Evolutionary conservation across 2,888 invertebrate genomes (phyloP).

Genomic region (Napeogenes sylphis): DNA sequence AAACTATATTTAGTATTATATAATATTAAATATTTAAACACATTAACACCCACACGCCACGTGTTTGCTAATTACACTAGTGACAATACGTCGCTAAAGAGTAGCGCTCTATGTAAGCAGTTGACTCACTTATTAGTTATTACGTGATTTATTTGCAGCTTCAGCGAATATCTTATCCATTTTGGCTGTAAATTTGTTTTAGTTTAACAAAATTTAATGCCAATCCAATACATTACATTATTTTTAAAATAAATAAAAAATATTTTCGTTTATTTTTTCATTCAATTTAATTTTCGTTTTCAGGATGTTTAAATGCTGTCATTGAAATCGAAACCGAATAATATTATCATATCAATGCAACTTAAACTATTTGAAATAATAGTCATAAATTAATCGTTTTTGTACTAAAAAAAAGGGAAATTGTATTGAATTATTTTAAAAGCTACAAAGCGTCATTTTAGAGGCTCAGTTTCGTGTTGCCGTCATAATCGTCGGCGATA

Average conservation of each 20-base stretch:
- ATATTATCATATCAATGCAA: too few relatives aligned
- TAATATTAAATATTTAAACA: not conserved
- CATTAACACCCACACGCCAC: not conserved
- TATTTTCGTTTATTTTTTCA: too few relatives aligned
- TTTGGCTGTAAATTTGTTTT: not conserved
- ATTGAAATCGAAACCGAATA: too few relatives aligned
- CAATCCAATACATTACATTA: too few relatives aligned
- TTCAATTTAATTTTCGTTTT: too few relatives aligned
- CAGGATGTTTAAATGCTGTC: too few relatives aligned
- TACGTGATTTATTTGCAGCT: constrained; percentile 11
- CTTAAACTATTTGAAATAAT: too few relatives aligned
- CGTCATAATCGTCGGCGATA: constrained; percentile 64
- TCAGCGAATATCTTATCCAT: not conserved
- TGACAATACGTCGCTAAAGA: not conserved
- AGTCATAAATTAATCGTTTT: not conserved
- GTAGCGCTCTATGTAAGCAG: not conserved
- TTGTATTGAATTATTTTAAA: not conserved
- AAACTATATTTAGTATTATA: too few relatives aligned
- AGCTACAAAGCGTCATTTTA: constrained; percentile 50
- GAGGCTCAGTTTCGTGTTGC: constrained; percentile 55
- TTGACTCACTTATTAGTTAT: not conserved
- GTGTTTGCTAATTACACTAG: not conserved
- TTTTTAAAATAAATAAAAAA: too few relatives aligned
- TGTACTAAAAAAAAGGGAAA: not conserved
- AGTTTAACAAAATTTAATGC: not conserved